Conservation (phyloP, 92 coral and sea anemone species). For the Desmophyllum pertusum region DNA sequence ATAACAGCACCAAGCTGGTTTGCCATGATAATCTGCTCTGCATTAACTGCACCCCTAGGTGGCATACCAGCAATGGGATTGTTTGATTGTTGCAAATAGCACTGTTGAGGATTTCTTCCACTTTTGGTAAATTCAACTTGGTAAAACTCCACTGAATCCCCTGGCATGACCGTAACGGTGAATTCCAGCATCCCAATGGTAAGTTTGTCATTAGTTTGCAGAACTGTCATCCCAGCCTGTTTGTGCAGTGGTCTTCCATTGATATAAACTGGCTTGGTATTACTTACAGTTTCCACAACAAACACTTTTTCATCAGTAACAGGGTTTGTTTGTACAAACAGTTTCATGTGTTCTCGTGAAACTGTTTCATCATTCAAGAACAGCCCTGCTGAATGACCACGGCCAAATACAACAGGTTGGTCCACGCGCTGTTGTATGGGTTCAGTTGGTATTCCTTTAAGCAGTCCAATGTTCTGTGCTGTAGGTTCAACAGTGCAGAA, state of each 20-base stretch:
- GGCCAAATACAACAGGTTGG: conserved; percentile 55
- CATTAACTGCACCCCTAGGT: not conserved
- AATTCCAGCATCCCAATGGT: conserved; percentile 13
- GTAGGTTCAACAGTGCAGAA: conserved; percentile 4
- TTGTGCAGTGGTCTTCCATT: conserved; percentile 20
- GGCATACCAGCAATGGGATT: not conserved
- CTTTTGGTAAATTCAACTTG: conserved; percentile 28
- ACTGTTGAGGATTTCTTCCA: conserved; percentile 1
- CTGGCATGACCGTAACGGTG: not conserved
- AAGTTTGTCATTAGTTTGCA: conserved; percentile 26
- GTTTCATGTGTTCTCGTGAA: conserved; percentile 70
- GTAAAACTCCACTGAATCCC: conserved; percentile 19
- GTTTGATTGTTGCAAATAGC: not conserved
- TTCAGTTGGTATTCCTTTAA: conserved; percentile 48
- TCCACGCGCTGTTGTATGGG: conserved; percentile 25
- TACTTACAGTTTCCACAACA: conserved; percentile 13
- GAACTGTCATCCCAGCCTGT: conserved; percentile 10
- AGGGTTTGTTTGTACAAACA: conserved; percentile 32
- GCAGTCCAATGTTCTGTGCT: conserved; percentile 10
- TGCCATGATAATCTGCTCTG: conserved; percentile 1
- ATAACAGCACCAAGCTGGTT: conserved; percentile 31
- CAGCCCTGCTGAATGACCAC: conserved; percentile 59
- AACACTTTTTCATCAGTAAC: conserved; percentile 18
- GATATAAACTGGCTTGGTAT: conserved; percentile 26
- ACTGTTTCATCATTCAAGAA: conserved; percentile 68